Evolutionary conservation across 1,140 invertebrate genomes (phyloP).

Genomic region (Zaprionus taronus): DNA sequence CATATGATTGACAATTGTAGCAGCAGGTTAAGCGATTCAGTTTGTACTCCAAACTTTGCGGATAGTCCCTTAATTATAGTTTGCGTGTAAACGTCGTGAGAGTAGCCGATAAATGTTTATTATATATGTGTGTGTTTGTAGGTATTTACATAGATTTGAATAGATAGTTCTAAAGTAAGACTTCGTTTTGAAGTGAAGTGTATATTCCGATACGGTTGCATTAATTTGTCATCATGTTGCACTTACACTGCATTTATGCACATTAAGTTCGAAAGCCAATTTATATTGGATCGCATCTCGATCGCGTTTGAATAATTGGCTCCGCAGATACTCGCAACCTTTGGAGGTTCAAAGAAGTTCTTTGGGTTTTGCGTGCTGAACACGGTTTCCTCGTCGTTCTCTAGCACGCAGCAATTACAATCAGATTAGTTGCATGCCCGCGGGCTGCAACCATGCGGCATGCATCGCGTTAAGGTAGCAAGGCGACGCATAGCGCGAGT

Average conservation of each 20-base stretch:
- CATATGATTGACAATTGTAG: constrained; percentile 68
- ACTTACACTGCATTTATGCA: constrained; percentile 30
- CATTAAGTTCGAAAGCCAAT: constrained; percentile 49
- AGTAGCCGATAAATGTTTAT: background rate
- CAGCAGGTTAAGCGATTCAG: constrained; percentile 38
- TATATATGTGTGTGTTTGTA: background rate
- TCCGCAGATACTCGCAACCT: constrained; percentile 45
- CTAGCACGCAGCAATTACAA: constrained; percentile 78
- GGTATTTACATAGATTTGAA: background rate
- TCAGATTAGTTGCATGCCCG: constrained; percentile 73
- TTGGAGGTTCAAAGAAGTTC: constrained; percentile 38
- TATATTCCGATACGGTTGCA: background rate
- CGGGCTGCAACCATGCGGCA: constrained; percentile 35
- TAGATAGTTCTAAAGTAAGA: background rate
- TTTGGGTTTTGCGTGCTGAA: constrained; percentile 61
- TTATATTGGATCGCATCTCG: constrained; percentile 65
- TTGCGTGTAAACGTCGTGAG: constrained; percentile 5
- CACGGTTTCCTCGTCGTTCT: constrained; percentile 34
- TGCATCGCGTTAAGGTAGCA: constrained; percentile 23
- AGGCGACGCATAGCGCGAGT: constrained; percentile 15
- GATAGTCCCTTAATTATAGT: constrained; percentile 37
- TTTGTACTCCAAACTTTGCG: constrained; percentile 48
- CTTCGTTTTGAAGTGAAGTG: background rate
- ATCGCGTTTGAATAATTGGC: constrained; percentile 74
- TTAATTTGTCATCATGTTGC: constrained; percentile 2